Base-by-base conservation (phyloP, 2,113 vertebrate species). In the Epinephelus fuscoguttatus region DNA sequence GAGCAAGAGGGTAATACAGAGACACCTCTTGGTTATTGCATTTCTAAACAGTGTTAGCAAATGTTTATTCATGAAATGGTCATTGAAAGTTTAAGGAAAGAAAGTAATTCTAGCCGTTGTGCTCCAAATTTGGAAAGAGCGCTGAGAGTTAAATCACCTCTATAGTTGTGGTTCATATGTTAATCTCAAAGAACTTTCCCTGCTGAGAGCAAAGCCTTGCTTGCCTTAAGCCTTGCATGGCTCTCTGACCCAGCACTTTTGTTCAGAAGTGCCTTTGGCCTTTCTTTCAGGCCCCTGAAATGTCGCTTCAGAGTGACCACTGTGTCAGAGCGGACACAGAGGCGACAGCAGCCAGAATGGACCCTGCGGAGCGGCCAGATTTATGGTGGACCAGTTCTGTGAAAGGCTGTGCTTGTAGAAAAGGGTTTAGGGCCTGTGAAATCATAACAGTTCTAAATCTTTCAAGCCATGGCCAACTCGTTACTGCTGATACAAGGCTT, bases 401-500 rank as follows among this genome's bases (percentile, higher is more conserved):
- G 73, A 87, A 80, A 80, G 78, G 9, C 47, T 55, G n/a, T 6
- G 61, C 56, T 50, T 25, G 30, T 69, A 86, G 82, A 70, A 84
- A 88, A 84, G 25, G 69, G 73, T 79, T 87, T 85, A 78, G 60
- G 75, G 75, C 71, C 71, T 89, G 84, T 88, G 85, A 91, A 92
- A 88, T 88, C 84, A 86, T 84, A 89, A 82, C 82, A 72, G 71
- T 80, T 78, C 53, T 80, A 91, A 93, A 89, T 90, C 90, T 92
- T 89, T 92, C 87, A 80, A 86, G 88, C 75, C 68, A 25, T 1
- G 53, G 49, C 85, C 87, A 82, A 78, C 86, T 91, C 73, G 75
- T 87, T 91, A 92, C 79, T 79, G 87, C 90, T 87, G 89, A 91
- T 86, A 87, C 73, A 50, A 79, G 81, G 88, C 87, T 93, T 84